Evolutionary conservation across 2,113 vertebrate genomes (phyloP), one percentile per base, ranked within the genome.

Genomic region (Oryzias woworae): DNA sequence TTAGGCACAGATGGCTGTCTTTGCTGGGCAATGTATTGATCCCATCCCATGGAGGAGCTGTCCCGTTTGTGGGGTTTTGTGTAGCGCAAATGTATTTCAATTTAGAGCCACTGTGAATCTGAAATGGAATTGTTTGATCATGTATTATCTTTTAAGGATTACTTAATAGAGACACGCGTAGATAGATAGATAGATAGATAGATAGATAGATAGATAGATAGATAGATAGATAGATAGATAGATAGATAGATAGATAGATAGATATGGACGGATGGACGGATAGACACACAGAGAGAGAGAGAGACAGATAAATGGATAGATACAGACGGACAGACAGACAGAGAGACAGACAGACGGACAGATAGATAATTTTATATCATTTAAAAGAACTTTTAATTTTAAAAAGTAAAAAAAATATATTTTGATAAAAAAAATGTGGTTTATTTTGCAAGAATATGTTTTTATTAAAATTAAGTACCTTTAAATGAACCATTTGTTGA

Each of bases 1-100:
- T 92, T 90, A 92, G 84, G 90, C 92, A 92, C 92, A 93, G 91
- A 93, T 92, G 92, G 92, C 87, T 83, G 87, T 88, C 89, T 90
- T 82, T 90, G 86, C 87, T 77, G 83, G 77, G 77, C 85, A 78
- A 86, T 84, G 87, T 90, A 89, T 88, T 89, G 89, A 89, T 89
- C 84, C 81, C 20, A 70, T 74, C 77, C 78, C 5, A 53, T 66
- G 67, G 59, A 79, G 78, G 81, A 82, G 81, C 67, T 83, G 79
- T 80, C 83, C 86, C 64, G 71, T 85, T 87, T 84, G 55, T 82
- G 65, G 26, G 26, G 10, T 36, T 66, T 83, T 85, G 78, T 81
- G 69, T 85, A 81, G 69, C 59, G 51, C 73, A 80, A 85, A 82
- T 70, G 78, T 20, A 61, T 73, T 71, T 44, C 79, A 48, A 84